These are phyloP conservation scores for Deilephila elpenor DNA, from an alignment of 2,888 invertebrate genomes.

Conservation along the genomic window DNA sequence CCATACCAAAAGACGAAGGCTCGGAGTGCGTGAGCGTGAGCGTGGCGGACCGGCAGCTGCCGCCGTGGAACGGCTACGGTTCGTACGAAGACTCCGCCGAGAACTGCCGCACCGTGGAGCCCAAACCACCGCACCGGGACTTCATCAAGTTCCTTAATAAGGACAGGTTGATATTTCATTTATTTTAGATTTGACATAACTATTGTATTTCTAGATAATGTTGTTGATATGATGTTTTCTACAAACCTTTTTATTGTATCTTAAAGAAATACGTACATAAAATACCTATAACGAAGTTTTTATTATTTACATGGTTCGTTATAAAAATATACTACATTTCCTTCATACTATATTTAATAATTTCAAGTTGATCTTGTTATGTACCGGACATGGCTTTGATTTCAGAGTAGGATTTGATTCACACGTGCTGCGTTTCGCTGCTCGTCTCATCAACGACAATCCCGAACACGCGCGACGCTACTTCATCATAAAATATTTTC, in stretches of 20 bases:
- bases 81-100: slow-evolving; percentile 95
- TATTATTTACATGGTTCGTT: too few relatives aligned
- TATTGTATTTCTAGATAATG: too few relatives aligned
- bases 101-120: slow-evolving; percentile 92
- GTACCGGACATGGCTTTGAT: slow-evolving; percentile 37
- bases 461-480: slow-evolving; percentile 86
- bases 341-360: too few relatives aligned
- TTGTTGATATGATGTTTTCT: too few relatives aligned
- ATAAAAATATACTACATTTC: too few relatives aligned
- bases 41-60: slow-evolving; percentile 81
- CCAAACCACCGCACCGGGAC: slow-evolving; percentile 90
- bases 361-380: too few relatives aligned
- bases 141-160: slow-evolving; percentile 92
- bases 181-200: too few relatives aligned
- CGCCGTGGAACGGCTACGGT: slow-evolving; percentile 97
- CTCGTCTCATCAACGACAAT: slow-evolving; percentile 89
- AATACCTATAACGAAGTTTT: too few relatives aligned
- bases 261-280: too few relatives aligned
- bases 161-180: slow-evolving; percentile 84
- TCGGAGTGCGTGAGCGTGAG: slow-evolving; percentile 59
- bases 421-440: slow-evolving; percentile 91
- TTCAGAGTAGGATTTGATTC: slow-evolving; percentile 89
- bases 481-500: slow-evolving; percentile 92
- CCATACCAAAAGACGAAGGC: slow-evolving; percentile 70
- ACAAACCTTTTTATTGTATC: too few relatives aligned